These are phyloP conservation scores for Yponomeuta plumbellus DNA, from an alignment of 2,888 invertebrate genomes.

Conservation along the genomic window DNA sequence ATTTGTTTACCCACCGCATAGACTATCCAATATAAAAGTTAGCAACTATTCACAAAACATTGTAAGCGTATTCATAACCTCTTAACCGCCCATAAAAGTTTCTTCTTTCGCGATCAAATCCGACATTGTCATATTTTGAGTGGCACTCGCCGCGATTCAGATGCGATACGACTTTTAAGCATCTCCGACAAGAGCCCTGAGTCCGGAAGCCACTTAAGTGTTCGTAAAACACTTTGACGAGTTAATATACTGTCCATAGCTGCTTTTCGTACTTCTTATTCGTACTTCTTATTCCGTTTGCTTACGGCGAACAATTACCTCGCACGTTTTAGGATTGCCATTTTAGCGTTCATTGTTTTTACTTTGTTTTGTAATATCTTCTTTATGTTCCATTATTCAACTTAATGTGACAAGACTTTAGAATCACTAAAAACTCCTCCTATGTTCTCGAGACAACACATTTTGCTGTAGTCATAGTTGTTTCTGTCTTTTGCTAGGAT, in stretches of 20 bases:
- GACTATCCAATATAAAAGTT: constrained; percentile 13
- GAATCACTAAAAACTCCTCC: too few species aligned
- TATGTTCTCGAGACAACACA: too few species aligned
- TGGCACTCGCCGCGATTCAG: constrained; percentile 40
- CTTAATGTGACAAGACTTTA: background rate
- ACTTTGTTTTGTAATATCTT: background rate
- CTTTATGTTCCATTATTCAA: background rate
- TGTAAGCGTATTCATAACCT: constrained; percentile 48
- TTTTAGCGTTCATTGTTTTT: background rate
- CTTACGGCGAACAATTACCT: background rate
- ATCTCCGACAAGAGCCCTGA: constrained; percentile 33
- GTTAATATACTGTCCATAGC: constrained; percentile 26
- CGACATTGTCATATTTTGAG: constrained; percentile 60
- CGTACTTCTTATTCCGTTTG: background rate
- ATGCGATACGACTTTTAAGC: constrained; percentile 56
- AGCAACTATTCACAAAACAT: constrained; percentile 5
- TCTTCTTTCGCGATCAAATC: constrained; percentile 47
- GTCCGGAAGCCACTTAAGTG: constrained; percentile 59
- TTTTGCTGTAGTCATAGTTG: too few species aligned
- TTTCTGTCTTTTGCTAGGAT: too few species aligned
- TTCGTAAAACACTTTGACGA: constrained; percentile 65
- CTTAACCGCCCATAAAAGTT: constrained; percentile 52
- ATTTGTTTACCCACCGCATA: constrained; percentile 10
- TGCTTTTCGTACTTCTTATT: constrained; percentile 15
- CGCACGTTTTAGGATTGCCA: background rate